These are phyloP conservation scores for Tineola bisselliella DNA, from an alignment of 2,888 invertebrate genomes.

Conservation along the genomic window DNA sequence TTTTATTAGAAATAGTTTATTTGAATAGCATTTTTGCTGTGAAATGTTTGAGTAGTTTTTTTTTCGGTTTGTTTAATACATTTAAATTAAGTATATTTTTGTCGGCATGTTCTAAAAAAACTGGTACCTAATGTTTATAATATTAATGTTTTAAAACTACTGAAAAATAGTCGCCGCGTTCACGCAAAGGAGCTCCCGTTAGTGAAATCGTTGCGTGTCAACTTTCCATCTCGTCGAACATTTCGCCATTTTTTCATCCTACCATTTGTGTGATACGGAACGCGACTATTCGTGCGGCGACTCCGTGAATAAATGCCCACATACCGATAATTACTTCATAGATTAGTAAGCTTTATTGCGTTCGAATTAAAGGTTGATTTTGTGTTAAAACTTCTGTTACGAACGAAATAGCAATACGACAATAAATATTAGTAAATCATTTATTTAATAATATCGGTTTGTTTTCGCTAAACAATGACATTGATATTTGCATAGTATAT, in stretches of 20 bases:
- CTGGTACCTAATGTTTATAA: no score
- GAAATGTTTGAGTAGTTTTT: no score
- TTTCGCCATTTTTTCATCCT: constrained; percentile 29
- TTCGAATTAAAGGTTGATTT: not conserved
- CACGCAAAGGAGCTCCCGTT: constrained; percentile 25
- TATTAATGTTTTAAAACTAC: not conserved
- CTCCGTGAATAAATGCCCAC: not conserved
- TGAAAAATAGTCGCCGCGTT: constrained; percentile 24
- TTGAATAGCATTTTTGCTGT: no score
- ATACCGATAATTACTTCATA: not conserved
- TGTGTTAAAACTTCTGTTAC: not conserved
- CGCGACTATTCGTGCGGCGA: constrained; percentile 2
- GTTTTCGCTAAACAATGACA: constrained; percentile 8
- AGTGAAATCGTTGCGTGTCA: constrained; percentile 45
- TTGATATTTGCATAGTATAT: constrained; percentile 8
- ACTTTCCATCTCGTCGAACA: constrained; percentile 52
- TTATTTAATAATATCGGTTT: not conserved
- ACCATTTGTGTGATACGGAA: not conserved
- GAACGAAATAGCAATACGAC: not conserved
- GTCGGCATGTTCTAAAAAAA: no score
- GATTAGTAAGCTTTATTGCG: not conserved
- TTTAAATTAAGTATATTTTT: no score
- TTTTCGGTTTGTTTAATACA: no score
- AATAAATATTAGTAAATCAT: constrained; percentile 8
- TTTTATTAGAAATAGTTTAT: no score